Base-by-base conservation (phyloP, 2,797 vertebrate species). In the Galago senegalensis region DNA sequence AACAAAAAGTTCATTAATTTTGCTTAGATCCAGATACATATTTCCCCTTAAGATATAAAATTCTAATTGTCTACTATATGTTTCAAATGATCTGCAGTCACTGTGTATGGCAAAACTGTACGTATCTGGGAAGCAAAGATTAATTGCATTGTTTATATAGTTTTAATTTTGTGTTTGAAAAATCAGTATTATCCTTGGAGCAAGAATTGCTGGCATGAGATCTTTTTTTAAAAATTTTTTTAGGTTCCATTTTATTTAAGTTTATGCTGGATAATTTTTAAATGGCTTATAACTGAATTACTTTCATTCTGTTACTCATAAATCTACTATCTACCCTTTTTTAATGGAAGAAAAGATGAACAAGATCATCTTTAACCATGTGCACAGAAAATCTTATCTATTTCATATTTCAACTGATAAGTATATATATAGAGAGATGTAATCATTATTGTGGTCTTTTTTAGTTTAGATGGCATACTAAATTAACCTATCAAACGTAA, bases 281-380 rank as follows among this genome's bases (percentile, higher is more conserved):
- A 98, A 94, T 97, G 96, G 97, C 95, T 97, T 98, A 97, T 90
- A 97, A 94, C 70, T 97, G 89, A 97, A 98, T 98, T 98, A 98
- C 61, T 98, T 98, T 98, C 98, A 97, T 98, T 98, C 92, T 97
- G 97, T 98, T 98, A 90, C 97, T 98, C 98, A 98, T 98, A 94
- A 95, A 97, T 67, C 13, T 97, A 89, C 98, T 99, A 98, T 99
- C 98, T 97, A 98, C 98, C 98, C 98, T 99, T 99, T 99, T 99
- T 98, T 99, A 99, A 99, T 99, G 98, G n/a, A 82, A 91, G 97
- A 97, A 97, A 97, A 97, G 93, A 91, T 73, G 21, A 97, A 95
- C 96, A 95, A 96, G 67, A 91, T 97, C 31, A 61, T 96, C 49
- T 88, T 27, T 86, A 93, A 94, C 95, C 77, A 6, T 69, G n/a